These are phyloP conservation scores for Gadus chalcogrammus DNA, from an alignment of 2,113 vertebrate genomes.

Conservation along the genomic window DNA sequence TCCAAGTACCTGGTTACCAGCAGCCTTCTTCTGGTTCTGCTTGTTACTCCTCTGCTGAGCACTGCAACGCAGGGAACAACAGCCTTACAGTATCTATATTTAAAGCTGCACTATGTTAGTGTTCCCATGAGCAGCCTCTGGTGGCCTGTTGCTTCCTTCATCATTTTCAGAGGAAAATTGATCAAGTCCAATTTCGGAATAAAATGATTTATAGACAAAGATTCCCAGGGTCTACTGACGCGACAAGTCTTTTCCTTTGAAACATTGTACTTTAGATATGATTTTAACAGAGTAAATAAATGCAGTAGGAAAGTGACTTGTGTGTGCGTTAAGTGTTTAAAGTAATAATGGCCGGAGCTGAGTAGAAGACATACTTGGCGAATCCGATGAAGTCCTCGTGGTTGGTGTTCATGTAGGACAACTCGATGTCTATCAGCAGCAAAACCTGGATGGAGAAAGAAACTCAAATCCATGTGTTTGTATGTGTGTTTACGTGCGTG, in stretches of 20 bases:
- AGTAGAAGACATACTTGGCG: constrained; percentile 86
- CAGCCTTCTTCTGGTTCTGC: constrained; percentile 93
- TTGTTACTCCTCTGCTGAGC: constrained; percentile 97
- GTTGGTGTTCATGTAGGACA: constrained; percentile 99
- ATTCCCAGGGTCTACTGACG: not conserved
- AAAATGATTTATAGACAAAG: not conserved
- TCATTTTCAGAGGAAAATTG: no score
- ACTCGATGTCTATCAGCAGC: constrained; percentile 95
- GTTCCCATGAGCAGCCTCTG: no score
- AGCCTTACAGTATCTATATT: constrained; percentile 12
- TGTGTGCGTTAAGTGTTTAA: not conserved
- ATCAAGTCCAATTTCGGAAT: not conserved
- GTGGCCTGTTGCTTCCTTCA: no score
- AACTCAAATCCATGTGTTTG: not conserved
- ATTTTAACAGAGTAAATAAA: no score
- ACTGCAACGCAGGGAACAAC: constrained; percentile 42
- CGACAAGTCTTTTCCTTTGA: not conserved
- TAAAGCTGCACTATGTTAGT: not conserved
- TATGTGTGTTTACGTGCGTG: not conserved
- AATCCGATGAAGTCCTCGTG: constrained; percentile 99
- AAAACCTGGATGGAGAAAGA: constrained; percentile 77
- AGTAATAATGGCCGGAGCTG: not conserved
- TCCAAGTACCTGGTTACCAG: constrained; percentile 90
- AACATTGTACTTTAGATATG: not conserved
- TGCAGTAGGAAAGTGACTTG: no score